Conservation (phyloP, 2,888 invertebrate species). For the Platycheirus rosarum region DNA sequence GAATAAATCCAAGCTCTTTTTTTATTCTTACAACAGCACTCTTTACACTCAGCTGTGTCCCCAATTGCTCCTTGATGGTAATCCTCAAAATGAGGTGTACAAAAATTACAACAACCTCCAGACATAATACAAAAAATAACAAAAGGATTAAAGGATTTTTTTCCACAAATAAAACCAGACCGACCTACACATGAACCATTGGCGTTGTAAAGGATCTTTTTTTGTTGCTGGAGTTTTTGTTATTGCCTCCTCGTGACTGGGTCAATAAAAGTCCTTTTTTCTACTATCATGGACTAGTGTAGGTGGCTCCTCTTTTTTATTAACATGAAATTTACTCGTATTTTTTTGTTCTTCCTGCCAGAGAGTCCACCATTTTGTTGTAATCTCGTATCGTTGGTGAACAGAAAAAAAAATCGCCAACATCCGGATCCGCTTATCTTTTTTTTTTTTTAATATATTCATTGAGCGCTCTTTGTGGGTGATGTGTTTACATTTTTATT, state of each 20-base stretch:
- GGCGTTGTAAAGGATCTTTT: constrained; percentile 28
- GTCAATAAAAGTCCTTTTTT: constrained; percentile 70
- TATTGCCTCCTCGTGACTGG: constrained; percentile 54
- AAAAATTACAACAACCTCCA: constrained; percentile 47
- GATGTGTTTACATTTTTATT: constrained; percentile 46
- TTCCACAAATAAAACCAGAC: constrained; percentile 51
- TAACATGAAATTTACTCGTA: constrained; percentile 32
- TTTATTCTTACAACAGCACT: constrained; percentile 36
- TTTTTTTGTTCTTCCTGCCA: constrained; percentile 17
- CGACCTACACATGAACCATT: constrained; percentile 47
- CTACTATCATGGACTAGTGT: constrained; percentile 28
- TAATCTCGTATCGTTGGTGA: neutral
- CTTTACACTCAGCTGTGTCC: constrained; percentile 47
- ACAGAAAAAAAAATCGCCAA: constrained; percentile 12
- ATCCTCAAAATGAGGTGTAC: constrained; percentile 71
- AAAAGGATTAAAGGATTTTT: constrained; percentile 53
- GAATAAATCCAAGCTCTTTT: constrained; percentile 55
- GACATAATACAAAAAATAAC: constrained; percentile 52
- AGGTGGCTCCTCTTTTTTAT: constrained; percentile 38
- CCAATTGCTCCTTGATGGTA: constrained; percentile 67
- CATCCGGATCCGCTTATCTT: no score
- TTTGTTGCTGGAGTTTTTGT: no score
- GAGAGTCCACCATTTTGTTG: constrained; percentile 25
- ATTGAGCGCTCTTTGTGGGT: constrained; percentile 1
- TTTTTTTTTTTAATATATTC: constrained; percentile 62